Conservation (phyloP, 2,888 invertebrate genomes). For the Cyclophora albipunctata region DNA sequence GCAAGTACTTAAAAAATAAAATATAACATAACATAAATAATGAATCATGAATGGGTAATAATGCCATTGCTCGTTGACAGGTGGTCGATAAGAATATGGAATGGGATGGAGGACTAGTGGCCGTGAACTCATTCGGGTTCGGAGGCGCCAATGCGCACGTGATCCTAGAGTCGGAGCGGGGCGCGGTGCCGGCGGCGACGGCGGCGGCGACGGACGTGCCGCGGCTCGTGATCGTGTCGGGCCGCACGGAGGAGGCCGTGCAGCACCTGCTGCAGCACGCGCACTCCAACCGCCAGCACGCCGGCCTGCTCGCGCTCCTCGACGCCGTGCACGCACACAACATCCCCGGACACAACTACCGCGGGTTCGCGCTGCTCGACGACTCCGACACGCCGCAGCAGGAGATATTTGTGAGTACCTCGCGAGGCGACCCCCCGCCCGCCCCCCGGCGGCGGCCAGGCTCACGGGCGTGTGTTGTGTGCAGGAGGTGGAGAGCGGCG, state of each 20-base stretch:
- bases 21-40: too few species aligned
- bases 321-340: slow-evolving; percentile 82
- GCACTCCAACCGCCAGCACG: slow-evolving; percentile 77
- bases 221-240: slow-evolving; percentile 82
- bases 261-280: slow-evolving; percentile 78
- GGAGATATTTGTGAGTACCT: slow-evolving; percentile 19
- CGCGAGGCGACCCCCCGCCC: slow-evolving; percentile 6
- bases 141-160: slow-evolving; percentile 98
- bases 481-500: slow-evolving; percentile 50
- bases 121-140: slow-evolving; percentile 97
- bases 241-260: slow-evolving; percentile 89
- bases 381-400: slow-evolving; percentile 21
- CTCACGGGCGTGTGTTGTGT: too few species aligned
- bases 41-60: too few species aligned
- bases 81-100: slow-evolving; percentile 88
- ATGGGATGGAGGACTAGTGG: slow-evolving; percentile 94
- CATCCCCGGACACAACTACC: slow-evolving; percentile 84
- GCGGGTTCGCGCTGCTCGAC: slow-evolving; percentile 85
- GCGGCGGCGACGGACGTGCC: slow-evolving; percentile 31
- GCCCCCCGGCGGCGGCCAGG: too few species aligned
- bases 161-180: slow-evolving; percentile 85
- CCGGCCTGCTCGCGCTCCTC: slow-evolving; percentile 84
- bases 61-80: slow-evolving; percentile 27
- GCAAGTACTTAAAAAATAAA: too few species aligned
- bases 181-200: slow-evolving; percentile 47